A percentile compares a stretch with the other conserved stretches of the same genome.
Conservation (phyloP, 2,797 vertebrate genomes). For the Microcaecilia unicolor region DNA sequence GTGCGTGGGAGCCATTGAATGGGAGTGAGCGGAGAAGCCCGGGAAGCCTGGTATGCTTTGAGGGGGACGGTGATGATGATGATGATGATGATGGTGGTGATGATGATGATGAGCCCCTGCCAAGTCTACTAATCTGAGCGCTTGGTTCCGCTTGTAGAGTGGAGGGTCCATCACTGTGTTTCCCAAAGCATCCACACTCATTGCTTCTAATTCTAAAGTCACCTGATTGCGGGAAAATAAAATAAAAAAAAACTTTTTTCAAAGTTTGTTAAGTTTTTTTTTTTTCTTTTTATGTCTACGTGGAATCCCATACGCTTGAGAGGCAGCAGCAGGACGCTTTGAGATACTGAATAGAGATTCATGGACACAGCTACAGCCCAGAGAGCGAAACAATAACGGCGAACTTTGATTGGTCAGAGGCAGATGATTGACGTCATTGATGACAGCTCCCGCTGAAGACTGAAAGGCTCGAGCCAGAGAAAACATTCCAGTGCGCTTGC, state of each 20-base stretch:
- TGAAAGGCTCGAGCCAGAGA: conserved; percentile 64
- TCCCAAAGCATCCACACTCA: conserved; percentile 80
- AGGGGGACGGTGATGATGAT: conserved; percentile 76
- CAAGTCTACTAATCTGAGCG: conserved; percentile 86
- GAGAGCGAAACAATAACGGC: conserved; percentile 78
- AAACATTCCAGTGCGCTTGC: conserved; percentile 61
- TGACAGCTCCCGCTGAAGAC: conserved; percentile 76
- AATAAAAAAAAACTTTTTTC: conserved; percentile 44
- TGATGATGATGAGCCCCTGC: conserved; percentile 77
- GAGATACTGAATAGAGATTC: conserved; percentile 86
- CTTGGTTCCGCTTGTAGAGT: conserved; percentile 81
- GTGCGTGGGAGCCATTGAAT: conserved; percentile 74
- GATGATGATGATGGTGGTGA: conserved; percentile 75
- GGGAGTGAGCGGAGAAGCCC: conserved; percentile 78
- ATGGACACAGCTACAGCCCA: conserved; percentile 72
- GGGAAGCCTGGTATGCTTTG: conserved; percentile 86
- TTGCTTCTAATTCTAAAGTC: conserved; percentile 77
- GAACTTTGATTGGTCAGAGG: conserved; percentile 77
- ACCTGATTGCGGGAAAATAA: conserved; percentile 67
- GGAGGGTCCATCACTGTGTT: conserved; percentile 79
- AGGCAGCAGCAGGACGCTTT: conserved; percentile 83
- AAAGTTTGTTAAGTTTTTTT: conserved; percentile 28
- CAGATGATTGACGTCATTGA: conserved; percentile 75
- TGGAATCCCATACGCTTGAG: conserved; percentile 77
- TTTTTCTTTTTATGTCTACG: conserved; percentile 73